phyloP scores from a whole-genome alignment of 2,888 invertebrate species.

The Diabrotica balteata region DNA sequence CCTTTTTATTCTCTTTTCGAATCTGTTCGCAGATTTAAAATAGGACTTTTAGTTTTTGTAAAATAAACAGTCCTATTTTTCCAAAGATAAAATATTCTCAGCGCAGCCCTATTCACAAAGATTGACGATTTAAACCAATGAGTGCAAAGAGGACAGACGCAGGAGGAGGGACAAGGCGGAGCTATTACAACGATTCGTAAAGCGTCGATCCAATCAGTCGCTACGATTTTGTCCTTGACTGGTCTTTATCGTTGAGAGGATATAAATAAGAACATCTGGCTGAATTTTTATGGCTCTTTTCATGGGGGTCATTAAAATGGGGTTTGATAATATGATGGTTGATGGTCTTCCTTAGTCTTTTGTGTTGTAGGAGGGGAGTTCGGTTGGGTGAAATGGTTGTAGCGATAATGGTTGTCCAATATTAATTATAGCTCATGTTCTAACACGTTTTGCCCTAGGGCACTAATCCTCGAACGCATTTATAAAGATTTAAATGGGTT shows the following conservation, averaged over 20 bases:
- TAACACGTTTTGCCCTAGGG: too few relatives aligned
- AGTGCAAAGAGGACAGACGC: slow-evolving; percentile 22
- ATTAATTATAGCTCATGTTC: too few relatives aligned
- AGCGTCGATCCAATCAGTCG: slow-evolving; percentile 26
- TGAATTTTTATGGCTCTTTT: slow-evolving; percentile 40
- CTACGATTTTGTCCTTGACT: slow-evolving; percentile 37
- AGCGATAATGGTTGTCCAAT: neutral
- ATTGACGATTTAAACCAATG: slow-evolving; percentile 11
- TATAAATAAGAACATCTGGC: slow-evolving; percentile 38
- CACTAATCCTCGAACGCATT: too few relatives aligned
- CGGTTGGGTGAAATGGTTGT: slow-evolving; percentile 17
- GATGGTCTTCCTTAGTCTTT: slow-evolving; percentile 30
- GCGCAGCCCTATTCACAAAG: slow-evolving; percentile 13
- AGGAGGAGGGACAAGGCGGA: slow-evolving; percentile 35
- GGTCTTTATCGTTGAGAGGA: slow-evolving; percentile 33
- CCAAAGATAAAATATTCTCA: slow-evolving; percentile 5
- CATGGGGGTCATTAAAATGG: slow-evolving; percentile 40
- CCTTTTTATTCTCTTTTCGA: slow-evolving; percentile 26
- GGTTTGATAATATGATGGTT: slow-evolving; percentile 34
- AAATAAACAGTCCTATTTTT: slow-evolving; percentile 9
- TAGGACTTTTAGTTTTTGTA: slow-evolving; percentile 1
- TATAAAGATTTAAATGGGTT: too few relatives aligned
- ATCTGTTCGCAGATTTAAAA: neutral
- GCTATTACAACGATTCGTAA: slow-evolving; percentile 34
- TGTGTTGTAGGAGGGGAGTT: slow-evolving; percentile 18